Conservation (phyloP, 2,797 vertebrate genomes). For the Apogon talboti region DNA sequence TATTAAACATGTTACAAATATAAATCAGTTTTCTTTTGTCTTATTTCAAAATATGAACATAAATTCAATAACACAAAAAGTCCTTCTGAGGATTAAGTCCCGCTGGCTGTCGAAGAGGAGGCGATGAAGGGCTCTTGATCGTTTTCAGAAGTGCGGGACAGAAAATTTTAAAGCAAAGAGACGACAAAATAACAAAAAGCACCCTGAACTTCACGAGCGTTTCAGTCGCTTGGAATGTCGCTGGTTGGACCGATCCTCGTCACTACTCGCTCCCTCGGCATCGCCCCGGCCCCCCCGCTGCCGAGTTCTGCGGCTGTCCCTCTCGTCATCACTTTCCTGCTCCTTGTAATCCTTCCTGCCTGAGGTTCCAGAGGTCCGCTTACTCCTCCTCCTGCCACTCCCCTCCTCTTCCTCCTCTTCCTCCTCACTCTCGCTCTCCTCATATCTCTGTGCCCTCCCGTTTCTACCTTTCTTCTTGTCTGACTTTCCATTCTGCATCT, state of each 20-base stretch:
- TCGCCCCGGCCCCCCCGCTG: constrained; percentile 50
- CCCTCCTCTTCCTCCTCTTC: constrained; percentile 51
- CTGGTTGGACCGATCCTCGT: constrained; percentile 75
- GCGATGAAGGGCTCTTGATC: constrained; percentile 33
- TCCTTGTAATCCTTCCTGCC: constrained; percentile 82
- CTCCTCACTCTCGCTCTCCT: constrained; percentile 57
- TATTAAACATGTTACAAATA: constrained; percentile 87
- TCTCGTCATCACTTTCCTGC: constrained; percentile 89
- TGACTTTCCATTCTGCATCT: constrained; percentile 73
- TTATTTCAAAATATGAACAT: constrained; percentile 81
- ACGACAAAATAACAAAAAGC: constrained; percentile 45
- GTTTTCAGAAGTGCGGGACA: constrained; percentile 43
- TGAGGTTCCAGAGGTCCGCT: constrained; percentile 66
- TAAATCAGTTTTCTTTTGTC: constrained; percentile 82
- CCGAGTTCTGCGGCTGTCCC: constrained; percentile 81
- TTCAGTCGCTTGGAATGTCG: constrained; percentile 88
- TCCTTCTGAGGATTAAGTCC: constrained; percentile 72
- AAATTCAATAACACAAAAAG: constrained; percentile 74
- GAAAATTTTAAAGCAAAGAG: constrained; percentile 58
- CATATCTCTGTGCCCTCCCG: constrained; percentile 26
- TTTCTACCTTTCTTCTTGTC: constrained; percentile 50
- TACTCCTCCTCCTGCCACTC: constrained; percentile 82
- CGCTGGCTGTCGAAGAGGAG: constrained; percentile 56
- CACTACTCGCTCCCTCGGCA: constrained; percentile 59
- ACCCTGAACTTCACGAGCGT: constrained; percentile 76